Percentiles rank a stretch among this genome's conserved stretches.
phyloP scores from a whole-genome alignment of 1,140 invertebrate species.

The Saccostrea echinata region DNA sequence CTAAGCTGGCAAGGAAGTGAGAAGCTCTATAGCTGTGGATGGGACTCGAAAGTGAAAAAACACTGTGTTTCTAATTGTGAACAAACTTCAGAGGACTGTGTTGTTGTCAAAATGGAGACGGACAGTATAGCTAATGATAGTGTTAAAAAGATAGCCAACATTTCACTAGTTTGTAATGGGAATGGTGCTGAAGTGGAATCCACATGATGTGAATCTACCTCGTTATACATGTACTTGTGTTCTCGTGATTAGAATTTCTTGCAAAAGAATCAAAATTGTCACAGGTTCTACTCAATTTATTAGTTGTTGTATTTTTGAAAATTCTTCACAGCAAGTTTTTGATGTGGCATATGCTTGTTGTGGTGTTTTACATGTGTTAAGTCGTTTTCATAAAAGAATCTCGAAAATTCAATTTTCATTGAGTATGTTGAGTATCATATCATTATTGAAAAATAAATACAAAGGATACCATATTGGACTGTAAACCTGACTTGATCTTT shows the following conservation, averaged over 20 bases:
- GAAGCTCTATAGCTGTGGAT: constrained; percentile 72
- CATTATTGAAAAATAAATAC: no score
- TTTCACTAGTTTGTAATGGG: constrained; percentile 50
- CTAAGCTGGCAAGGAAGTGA: constrained; percentile 64
- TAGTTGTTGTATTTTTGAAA: neutral
- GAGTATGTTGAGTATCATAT: no score
- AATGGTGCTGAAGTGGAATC: constrained; percentile 43
- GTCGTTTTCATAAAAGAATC: no score
- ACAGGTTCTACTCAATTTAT: neutral
- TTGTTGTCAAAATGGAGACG: constrained; percentile 31
- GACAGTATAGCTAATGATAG: constrained; percentile 31
- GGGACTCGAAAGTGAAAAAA: constrained; percentile 66
- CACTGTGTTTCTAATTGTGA: constrained; percentile 61
- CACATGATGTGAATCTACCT: neutral
- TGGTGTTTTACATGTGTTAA: no score
- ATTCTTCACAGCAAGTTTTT: neutral
- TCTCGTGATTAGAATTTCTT: neutral
- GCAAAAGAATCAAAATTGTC: neutral
- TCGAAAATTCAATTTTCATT: no score
- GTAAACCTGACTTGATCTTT: no score
- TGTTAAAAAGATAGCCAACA: neutral
- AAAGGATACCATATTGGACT: no score
- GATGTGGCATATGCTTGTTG: no score
- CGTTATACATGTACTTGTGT: constrained; percentile 5
- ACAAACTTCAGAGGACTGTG: constrained; percentile 8